Conservation (phyloP, 2,797 vertebrate species). For the Gastrophryne carolinensis region DNA sequence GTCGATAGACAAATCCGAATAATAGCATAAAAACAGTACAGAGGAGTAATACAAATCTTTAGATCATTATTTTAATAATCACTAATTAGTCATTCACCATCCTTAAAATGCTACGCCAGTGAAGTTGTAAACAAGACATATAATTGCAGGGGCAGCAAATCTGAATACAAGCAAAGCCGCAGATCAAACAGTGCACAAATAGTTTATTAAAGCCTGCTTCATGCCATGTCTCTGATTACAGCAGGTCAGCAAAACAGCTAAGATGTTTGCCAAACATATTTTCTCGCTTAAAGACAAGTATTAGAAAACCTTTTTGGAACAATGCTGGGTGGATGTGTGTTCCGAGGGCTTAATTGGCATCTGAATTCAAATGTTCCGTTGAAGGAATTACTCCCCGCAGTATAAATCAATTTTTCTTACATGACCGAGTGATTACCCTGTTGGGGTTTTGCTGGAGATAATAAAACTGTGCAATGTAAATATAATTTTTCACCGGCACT, state of each 20-base stretch:
- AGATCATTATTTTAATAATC: constrained; percentile 9
- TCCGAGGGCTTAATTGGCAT: constrained; percentile 43
- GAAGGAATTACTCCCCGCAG: constrained; percentile 44
- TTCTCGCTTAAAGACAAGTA: constrained; percentile 32
- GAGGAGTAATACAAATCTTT: constrained; percentile 12
- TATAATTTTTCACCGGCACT: constrained; percentile 41
- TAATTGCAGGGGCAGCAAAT: constrained; percentile 25
- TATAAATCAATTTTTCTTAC: constrained; percentile 50
- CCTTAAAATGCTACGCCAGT: constrained; percentile 25
- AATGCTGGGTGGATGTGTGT: constrained; percentile 11
- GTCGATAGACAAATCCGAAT: too few species aligned
- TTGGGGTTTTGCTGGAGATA: constrained; percentile 30
- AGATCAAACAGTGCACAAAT: constrained; percentile 34
- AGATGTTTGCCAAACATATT: constrained; percentile 43
- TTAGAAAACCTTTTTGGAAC: constrained; percentile 31
- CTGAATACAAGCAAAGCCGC: constrained; percentile 12
- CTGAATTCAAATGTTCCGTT: constrained; percentile 35
- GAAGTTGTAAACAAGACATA: constrained; percentile 38
- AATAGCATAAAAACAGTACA: too few species aligned
- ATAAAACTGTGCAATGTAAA: constrained; percentile 47
- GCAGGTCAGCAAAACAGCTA: constrained; percentile 25
- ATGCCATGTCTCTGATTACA: constrained; percentile 24
- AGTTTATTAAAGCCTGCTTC: constrained; percentile 28
- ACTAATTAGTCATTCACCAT: constrained; percentile 33
- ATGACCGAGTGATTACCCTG: constrained; percentile 46